Percentiles rank a stretch among this genome's conserved stretches.
phyloP scores from a whole-genome alignment of 2,888 invertebrate species.

The Agrotis ipsilon region DNA sequence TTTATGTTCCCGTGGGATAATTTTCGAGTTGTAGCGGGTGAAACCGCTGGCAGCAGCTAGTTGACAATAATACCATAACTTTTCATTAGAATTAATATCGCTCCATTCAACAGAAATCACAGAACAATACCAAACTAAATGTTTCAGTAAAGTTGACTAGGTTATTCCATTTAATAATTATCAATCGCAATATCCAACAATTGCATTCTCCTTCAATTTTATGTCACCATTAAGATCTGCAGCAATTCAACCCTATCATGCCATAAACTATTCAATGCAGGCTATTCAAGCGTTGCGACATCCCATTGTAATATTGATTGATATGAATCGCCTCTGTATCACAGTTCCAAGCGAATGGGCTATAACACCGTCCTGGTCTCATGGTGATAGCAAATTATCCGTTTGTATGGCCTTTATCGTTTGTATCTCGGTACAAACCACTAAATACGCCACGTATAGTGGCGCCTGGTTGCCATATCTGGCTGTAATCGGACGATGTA shows the following conservation, averaged over 20 bases:
- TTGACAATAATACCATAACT: too few species aligned
- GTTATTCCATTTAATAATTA: not conserved
- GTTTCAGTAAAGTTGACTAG: not conserved
- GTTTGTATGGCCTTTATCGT: conserved; percentile 48
- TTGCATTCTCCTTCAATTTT: conserved; percentile 19
- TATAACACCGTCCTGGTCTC: conserved; percentile 47
- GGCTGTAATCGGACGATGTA: conserved; percentile 27
- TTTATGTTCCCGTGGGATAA: too few species aligned
- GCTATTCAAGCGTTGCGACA: conserved; percentile 35
- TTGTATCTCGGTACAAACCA: conserved; percentile 20
- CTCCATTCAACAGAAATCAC: not conserved
- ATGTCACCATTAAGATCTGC: conserved; percentile 35
- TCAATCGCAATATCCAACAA: not conserved
- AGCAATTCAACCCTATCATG: conserved; percentile 32
- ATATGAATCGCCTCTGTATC: conserved; percentile 43
- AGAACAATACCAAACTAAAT: not conserved
- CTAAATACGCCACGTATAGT: conserved; percentile 34
- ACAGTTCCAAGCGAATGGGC: conserved; percentile 47
- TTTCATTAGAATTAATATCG: too few species aligned
- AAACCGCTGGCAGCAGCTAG: too few species aligned
- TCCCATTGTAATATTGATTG: conserved; percentile 59
- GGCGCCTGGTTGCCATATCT: conserved; percentile 11
- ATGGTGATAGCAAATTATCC: conserved; percentile 56
- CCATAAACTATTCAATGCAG: conserved; percentile 37
- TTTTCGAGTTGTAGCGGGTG: too few species aligned